Evolutionary conservation across 2,888 invertebrate genomes (phyloP).

Genomic region (Maniola hyperantus): DNA sequence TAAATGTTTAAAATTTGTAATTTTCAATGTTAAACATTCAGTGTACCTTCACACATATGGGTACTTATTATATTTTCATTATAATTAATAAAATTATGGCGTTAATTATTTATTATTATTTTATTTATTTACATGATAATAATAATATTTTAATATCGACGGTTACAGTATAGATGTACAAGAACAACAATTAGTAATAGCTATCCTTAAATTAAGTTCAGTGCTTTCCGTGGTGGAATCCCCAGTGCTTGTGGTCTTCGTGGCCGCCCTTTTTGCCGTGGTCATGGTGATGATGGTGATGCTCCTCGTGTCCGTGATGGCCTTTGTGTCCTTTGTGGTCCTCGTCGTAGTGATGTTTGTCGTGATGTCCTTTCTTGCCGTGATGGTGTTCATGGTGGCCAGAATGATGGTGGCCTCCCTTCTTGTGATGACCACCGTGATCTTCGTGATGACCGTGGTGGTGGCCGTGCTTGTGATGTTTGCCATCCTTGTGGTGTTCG

Average conservation of each 20-base stretch:
- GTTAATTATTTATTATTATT: neutral
- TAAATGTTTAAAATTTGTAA: neutral
- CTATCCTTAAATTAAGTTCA: constrained; percentile 58
- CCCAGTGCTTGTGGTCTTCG: constrained; percentile 89
- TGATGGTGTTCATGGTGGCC: constrained; percentile 90
- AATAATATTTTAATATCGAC: constrained; percentile 27
- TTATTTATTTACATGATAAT: constrained; percentile 66
- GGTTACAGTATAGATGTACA: constrained; percentile 55
- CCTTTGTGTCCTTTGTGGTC: constrained; percentile 92
- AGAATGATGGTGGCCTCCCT: constrained; percentile 90
- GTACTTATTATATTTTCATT: no score
- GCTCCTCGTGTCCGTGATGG: constrained; percentile 89
- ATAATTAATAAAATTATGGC: no score
- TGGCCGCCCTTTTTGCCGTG: constrained; percentile 91
- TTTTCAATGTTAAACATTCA: neutral
- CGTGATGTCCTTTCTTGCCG: constrained; percentile 91
- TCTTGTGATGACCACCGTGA: constrained; percentile 90
- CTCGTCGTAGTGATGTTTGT: constrained; percentile 91
- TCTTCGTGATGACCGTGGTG: constrained; percentile 90
- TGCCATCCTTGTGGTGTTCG: constrained; percentile 91
- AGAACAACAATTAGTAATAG: constrained; percentile 55
- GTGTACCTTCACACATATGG: neutral
- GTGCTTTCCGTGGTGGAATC: constrained; percentile 84
- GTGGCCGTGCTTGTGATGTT: constrained; percentile 91
- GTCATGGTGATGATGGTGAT: constrained; percentile 88